Conservation (phyloP, 2,888 invertebrate genomes). For the Disparrhopalites patrizii region DNA sequence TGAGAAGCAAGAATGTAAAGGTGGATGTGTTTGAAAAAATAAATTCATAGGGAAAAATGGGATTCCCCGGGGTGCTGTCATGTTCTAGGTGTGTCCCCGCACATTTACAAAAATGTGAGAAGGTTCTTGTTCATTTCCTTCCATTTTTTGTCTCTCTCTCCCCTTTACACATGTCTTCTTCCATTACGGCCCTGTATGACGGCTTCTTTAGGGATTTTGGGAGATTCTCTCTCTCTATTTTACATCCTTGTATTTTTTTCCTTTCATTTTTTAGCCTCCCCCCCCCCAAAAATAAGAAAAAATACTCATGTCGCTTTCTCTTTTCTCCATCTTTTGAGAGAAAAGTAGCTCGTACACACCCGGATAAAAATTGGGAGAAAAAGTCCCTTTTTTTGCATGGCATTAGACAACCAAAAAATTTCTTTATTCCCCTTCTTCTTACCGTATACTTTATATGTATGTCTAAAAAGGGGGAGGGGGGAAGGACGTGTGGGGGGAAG, state of each 20-base stretch:
- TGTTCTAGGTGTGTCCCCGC: slow-evolving; percentile 19
- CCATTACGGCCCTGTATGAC: slow-evolving; percentile 2
- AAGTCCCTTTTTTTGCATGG: background rate
- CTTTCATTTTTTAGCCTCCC: background rate
- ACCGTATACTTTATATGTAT: background rate
- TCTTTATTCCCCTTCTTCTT: background rate
- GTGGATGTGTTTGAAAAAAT: background rate
- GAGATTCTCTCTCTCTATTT: background rate
- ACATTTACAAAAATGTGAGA: no score
- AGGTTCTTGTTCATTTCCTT: no score
- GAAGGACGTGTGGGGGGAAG: background rate
- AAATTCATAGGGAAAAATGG: slow-evolving; percentile 6
- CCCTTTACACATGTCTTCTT: slow-evolving; percentile 3
- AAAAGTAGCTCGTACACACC: no score
- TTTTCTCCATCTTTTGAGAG: no score
- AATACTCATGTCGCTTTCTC: background rate
- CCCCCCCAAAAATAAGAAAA: no score
- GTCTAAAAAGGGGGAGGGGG: background rate
- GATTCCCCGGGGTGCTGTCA: slow-evolving; percentile 20
- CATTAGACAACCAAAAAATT: background rate
- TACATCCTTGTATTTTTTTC: background rate
- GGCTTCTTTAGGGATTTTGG: background rate
- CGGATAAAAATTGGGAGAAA: no score
- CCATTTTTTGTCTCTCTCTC: no score
- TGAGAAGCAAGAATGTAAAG: background rate